Conservation (phyloP, 1,140 invertebrate species). For the Brachionus paranguensis region DNA sequence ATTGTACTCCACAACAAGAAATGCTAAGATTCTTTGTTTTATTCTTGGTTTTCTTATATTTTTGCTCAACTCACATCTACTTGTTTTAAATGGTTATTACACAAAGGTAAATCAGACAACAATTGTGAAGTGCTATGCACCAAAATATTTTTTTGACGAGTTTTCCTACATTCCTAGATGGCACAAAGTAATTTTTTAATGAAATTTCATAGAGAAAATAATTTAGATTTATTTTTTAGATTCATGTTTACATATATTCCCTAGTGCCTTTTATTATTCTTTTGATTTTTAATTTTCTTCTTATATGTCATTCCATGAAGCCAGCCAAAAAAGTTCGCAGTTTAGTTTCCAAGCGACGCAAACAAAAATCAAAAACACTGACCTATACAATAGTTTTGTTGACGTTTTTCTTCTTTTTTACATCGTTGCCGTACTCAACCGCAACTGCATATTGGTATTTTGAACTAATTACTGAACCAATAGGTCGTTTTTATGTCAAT, state of each 20-base stretch:
- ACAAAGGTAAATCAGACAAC: neutral
- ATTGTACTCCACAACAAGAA: neutral
- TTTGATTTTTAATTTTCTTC: neutral
- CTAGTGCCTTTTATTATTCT: neutral
- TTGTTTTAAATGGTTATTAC: neutral
- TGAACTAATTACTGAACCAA: neutral
- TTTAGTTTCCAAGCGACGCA: constrained; percentile 1
- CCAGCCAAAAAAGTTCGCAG: neutral
- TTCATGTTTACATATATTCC: neutral
- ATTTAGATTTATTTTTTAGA: neutral
- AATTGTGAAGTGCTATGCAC: neutral
- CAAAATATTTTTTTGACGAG: neutral
- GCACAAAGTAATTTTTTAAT: neutral
- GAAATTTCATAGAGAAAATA: neutral
- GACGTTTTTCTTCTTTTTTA: neutral
- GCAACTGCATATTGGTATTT: neutral
- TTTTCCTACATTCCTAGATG: neutral
- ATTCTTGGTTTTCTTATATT: neutral
- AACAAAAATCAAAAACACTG: constrained; percentile 22
- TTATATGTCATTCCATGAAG: neutral
- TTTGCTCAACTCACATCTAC: neutral
- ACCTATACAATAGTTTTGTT: neutral
- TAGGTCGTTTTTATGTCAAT: neutral
- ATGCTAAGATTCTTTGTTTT: neutral
- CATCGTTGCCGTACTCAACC: constrained; percentile 11